These are phyloP conservation scores for Morinoia aosen DNA, from an alignment of 2,888 invertebrate species.

Conservation along the genomic window DNA sequence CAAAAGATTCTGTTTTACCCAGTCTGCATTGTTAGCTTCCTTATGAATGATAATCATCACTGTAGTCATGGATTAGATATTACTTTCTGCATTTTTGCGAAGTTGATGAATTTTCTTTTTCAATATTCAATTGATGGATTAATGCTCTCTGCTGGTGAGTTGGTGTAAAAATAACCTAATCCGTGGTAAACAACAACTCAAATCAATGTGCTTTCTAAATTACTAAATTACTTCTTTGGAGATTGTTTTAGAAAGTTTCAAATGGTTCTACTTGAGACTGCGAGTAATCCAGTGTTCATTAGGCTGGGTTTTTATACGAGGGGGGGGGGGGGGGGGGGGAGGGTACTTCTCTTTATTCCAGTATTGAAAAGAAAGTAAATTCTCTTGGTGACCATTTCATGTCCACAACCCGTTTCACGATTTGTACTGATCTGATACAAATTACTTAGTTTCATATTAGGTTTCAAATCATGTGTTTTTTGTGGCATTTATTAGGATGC, in stretches of 20 bases:
- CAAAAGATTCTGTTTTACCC: not conserved
- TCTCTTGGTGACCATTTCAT: not conserved
- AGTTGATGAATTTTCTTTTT: not conserved
- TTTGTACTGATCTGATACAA: no score
- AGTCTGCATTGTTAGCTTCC: not conserved
- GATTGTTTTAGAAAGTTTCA: not conserved
- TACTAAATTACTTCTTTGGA: not conserved
- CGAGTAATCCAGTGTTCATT: not conserved
- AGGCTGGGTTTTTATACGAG: no score
- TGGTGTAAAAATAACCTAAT: not conserved
- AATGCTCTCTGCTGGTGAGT: not conserved
- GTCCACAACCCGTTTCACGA: no score
- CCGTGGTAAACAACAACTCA: not conserved
- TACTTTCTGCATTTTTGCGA: not conserved
- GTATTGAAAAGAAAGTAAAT: no score
- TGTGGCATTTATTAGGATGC: no score
- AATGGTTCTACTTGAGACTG: no score
- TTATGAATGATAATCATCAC: not conserved
- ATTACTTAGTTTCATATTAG: no score
- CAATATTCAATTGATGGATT: not conserved
- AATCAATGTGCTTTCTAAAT: not conserved
- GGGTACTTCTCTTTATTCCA: not conserved
- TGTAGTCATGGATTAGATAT: not conserved
- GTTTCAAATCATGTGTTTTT: no score
- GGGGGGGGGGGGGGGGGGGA: no score